These are phyloP conservation scores for Callyntrura sp. DNA, from an alignment of 2,888 invertebrate genomes.

Conservation along the genomic window DNA sequence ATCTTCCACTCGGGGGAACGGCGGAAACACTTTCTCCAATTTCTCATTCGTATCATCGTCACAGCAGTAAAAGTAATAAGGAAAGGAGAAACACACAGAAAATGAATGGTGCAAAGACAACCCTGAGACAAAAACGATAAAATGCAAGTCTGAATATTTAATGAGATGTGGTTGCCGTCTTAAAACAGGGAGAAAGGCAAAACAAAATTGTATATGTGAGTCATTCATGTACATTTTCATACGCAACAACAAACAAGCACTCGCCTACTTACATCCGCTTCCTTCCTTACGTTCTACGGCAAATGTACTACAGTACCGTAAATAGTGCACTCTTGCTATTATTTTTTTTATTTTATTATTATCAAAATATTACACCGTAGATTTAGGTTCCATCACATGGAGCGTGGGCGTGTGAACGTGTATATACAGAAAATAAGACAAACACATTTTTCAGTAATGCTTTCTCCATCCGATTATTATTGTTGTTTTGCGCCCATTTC, in stretches of 20 bases:
- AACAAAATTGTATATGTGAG: not conserved
- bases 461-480: not conserved
- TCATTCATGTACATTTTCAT: not conserved
- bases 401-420: not conserved
- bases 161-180: conserved; percentile 39
- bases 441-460: not conserved
- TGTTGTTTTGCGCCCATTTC: not conserved
- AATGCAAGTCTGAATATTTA: conserved; percentile 49
- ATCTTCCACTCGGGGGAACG: conserved; percentile 1
- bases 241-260: not conserved
- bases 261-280: not conserved
- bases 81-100: not conserved
- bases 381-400: no score
- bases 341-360: no score
- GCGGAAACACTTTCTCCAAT: no score
- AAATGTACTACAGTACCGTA: no score
- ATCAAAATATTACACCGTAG: no score
- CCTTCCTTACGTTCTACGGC: no score
- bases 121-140: conserved; percentile 49
- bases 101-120: conserved; percentile 14
- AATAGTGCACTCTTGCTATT: no score
- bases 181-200: not conserved
- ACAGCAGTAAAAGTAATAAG: not conserved
- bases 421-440: conserved; percentile 7
- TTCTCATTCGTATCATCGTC: no score